phyloP scores from a whole-genome alignment of 2,113 vertebrate genomes.

The Oostethus manadensis region DNA sequence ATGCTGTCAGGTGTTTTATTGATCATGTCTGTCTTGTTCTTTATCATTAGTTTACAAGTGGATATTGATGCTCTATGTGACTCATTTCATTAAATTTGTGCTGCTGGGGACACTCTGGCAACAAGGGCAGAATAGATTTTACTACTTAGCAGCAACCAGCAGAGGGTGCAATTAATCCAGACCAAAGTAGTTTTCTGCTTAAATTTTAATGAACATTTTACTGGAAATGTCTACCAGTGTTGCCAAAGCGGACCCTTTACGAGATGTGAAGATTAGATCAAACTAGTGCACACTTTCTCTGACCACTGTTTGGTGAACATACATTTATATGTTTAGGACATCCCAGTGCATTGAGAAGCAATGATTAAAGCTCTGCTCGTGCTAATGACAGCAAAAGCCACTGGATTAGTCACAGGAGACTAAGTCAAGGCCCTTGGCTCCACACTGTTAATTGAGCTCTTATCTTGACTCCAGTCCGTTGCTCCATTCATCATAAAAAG shows the following conservation, averaged over 20 bases:
- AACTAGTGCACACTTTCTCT: too few species aligned
- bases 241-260: too few species aligned
- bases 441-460: conserved; percentile 60
- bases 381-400: conserved; percentile 59
- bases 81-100: neutral
- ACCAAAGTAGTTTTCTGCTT: neutral
- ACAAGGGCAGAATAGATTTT: neutral
- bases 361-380: conserved; percentile 50
- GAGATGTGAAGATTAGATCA: too few species aligned
- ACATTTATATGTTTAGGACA: conserved; percentile 11
- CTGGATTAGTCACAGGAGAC: conserved; percentile 60
- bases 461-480: conserved; percentile 45
- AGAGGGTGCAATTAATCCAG: neutral
- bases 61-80: neutral
- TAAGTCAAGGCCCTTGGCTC: conserved; percentile 61
- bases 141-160: neutral
- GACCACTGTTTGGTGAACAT: neutral
- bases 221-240: too few species aligned
- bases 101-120: neutral
- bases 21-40: neutral
- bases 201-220: too few species aligned
- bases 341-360: conserved; percentile 24
- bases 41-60: neutral
- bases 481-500: conserved; percentile 57
- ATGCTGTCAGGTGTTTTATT: neutral